Percentiles rank a stretch among this genome's conserved stretches.
Evolutionary conservation across 2,888 invertebrate species (phyloP).

Genomic region (Tridacna gigas): DNA sequence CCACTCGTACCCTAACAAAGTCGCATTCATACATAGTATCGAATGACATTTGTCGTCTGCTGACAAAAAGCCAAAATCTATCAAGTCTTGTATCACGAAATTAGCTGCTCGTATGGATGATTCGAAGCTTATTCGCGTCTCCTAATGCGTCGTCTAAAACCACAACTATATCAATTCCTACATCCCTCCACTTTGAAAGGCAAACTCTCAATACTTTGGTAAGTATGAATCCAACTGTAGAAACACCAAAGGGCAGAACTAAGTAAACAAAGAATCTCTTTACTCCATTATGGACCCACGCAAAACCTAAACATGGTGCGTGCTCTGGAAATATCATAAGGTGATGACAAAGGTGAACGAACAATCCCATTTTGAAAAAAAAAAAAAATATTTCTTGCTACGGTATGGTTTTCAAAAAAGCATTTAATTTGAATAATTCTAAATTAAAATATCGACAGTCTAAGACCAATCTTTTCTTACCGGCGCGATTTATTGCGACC

Average conservation of each 20-base stretch:
- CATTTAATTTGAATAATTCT: conserved; percentile 44
- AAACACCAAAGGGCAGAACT: conserved; percentile 44
- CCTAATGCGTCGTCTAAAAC: conserved; percentile 47
- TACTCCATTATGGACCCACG: conserved; percentile 17
- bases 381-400: conserved; percentile 33
- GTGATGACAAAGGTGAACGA: conserved; percentile 44
- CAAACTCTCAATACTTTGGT: conserved; percentile 34
- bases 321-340: conserved; percentile 34
- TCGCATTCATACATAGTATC: not conserved
- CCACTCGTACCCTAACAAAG: not conserved
- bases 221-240: conserved; percentile 38
- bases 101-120: not conserved
- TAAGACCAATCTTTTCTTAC: conserved; percentile 41
- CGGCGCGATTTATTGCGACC: not conserved
- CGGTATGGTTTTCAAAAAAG: conserved; percentile 36
- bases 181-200: conserved; percentile 32
- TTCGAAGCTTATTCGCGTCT: not conserved
- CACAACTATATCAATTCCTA: conserved; percentile 23
- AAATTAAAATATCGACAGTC: conserved; percentile 45
- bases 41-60: conserved; percentile 6
- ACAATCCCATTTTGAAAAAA: conserved; percentile 25
- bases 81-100: not conserved
- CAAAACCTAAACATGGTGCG: conserved; percentile 38
- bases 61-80: not conserved
- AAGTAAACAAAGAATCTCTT: conserved; percentile 32